Percentiles rank a stretch among this genome's conserved stretches.
Evolutionary conservation across 2,797 vertebrate species (phyloP).

Genomic region (Acipenser oxyrinchus): DNA sequence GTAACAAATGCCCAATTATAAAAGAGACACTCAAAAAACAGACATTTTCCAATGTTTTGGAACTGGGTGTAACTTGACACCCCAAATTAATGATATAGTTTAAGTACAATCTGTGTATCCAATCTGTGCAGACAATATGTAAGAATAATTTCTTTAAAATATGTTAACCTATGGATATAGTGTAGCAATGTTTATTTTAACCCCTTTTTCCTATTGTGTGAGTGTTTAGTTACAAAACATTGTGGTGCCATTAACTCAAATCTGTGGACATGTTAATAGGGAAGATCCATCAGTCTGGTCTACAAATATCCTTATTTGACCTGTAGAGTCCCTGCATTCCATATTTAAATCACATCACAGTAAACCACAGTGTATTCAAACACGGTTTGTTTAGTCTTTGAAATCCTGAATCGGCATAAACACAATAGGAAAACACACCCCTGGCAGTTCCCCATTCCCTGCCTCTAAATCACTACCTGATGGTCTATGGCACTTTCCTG

Average conservation of each 20-base stretch:
- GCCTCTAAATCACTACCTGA: background rate
- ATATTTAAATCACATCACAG: background rate
- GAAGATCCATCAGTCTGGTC: background rate
- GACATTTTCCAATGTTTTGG: too few relatives aligned
- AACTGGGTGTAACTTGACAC: too few relatives aligned
- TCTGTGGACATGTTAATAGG: background rate
- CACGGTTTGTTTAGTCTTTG: background rate
- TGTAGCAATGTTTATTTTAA: too few relatives aligned
- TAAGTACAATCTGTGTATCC: too few relatives aligned
- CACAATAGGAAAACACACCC: background rate
- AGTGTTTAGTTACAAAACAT: background rate
- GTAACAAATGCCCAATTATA: background rate
- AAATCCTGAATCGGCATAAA: background rate
- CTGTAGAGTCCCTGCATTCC: background rate
- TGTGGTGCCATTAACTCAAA: background rate
- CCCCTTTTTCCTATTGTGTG: background rate
- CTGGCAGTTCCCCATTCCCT: background rate
- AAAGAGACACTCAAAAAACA: too few relatives aligned
- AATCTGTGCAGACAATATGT: too few relatives aligned
- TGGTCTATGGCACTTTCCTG: slow-evolving; percentile 24
- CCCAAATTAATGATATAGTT: too few relatives aligned
- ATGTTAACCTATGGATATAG: too few relatives aligned
- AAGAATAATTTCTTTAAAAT: too few relatives aligned
- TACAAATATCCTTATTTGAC: background rate
- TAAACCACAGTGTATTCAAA: background rate